Base-by-base conservation (phyloP, 2,888 invertebrate species). In the Geotrupes spiniger region DNA sequence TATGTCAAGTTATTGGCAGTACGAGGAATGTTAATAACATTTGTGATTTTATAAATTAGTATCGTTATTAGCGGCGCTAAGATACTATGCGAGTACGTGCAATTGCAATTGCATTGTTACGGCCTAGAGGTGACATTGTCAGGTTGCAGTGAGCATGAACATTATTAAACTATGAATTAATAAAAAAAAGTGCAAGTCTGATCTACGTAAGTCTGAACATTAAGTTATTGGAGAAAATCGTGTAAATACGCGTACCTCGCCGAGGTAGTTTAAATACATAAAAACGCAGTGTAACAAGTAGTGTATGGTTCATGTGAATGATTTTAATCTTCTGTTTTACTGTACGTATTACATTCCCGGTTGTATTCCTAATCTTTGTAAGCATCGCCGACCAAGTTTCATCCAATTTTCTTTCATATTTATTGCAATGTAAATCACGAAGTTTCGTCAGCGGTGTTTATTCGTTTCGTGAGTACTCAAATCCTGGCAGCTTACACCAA, bases 171-270 rank as follows among this genome's bases (percentile, higher is more conserved):
- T 25, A 15, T 41, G 31, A 46, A 31, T 36, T 46, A 31, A 41
- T 40, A 49, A 37, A 42, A 38, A 66, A 64, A 64, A 65, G 62
- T 68, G 69, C 68, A 70, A 71, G 70, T 70, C 71, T 71, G 71
- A 70, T 69, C 63, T 60, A 60, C 62, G 64, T 68, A 69, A 71
- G 70, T 70, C 70, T 70, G 70, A 71, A 70, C 63, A 58, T 57
- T 65, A 67, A 65, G 66, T 65, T 65, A 66, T 66, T 66, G 60
- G 65, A 64, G 60, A 56, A 46, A 49, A 43, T 39, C 42, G 41
- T 56, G 62, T 68, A 62, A 65, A 67, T 60, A 65, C 60, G 59
- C 49, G 14, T 43, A 43, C 63, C 64, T 64, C 61, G 40, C 46
- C 29, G 58, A 63, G 66, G 64, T 67, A 66, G 65, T 68, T 63